Evolutionary conservation across 1,140 invertebrate species (phyloP), one percentile per base, ranked within the genome.

Genomic region (Rhopalosiphum padi): DNA sequence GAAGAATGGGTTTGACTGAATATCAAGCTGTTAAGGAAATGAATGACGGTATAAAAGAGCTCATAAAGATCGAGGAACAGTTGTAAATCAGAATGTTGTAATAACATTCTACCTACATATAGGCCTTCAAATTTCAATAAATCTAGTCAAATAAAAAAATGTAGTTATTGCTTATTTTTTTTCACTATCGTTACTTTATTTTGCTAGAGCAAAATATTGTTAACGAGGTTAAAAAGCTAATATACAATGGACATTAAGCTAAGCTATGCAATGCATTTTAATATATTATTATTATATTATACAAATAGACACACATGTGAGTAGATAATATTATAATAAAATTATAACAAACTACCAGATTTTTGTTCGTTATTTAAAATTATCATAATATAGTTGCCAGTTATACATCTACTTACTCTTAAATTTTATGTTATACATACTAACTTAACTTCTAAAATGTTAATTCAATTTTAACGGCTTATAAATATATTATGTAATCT

Each of bases 11-110:
- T 91, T 96, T 98, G 94, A 98, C 97, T 95, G 98, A 98, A 96
- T 98, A 97, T 96, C 96, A 98, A 93, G 98, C 98, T 94, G 97
- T 98, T 95, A 98, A 98, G 96, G 97, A 98, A 95, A 98, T 98
- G 98, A 97, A 98, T 96, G 97, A 98, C 95, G 98, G 98, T 94
- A 98, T 99, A 95, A 96, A 97, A 94, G 98, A 98, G 95, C 96
- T 99, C 95, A 98, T 99, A 96, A 98, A 98, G 95, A 97, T 98
- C 94, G 98, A 98, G 43, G 89, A 94, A 88, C 30, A 91, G 35
- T 85, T 93, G 68, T 91, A 68, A 91, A 35, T n/a, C n/a, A n/a
- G n/a, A n/a, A n/a, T n/a, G n/a, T n/a, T n/a, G n/a, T n/a, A n/a
- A n/a, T n/a, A n/a, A n/a, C n/a, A n/a, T 43, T 25, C 3, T 25